phyloP scores from a whole-genome alignment of 1,140 invertebrate species.

The Sinella curviseta region DNA sequence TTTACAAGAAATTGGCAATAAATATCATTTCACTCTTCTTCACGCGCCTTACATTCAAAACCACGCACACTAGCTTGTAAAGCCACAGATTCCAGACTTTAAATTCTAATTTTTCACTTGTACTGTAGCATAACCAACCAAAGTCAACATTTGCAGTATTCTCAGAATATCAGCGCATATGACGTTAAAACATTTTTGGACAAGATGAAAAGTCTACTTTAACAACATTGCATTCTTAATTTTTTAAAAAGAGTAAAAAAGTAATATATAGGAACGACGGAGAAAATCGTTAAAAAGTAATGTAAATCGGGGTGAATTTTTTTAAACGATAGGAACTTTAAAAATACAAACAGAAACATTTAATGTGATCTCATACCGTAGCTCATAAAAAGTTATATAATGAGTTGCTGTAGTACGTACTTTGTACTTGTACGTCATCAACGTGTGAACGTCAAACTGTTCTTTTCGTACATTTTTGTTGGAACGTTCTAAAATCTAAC shows the following conservation, averaged over 20 bases:
- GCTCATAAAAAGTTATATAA: neutral
- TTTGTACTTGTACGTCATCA: neutral
- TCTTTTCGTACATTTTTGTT: too few species aligned
- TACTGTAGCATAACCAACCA: neutral
- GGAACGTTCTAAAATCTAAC: neutral
- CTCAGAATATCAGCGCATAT: neutral
- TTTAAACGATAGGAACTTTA: neutral
- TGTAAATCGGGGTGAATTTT: neutral
- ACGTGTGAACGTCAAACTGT: neutral
- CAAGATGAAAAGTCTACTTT: neutral
- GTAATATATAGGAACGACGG: neutral
- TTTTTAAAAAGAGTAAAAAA: neutral
- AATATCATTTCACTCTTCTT: neutral
- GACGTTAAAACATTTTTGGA: neutral
- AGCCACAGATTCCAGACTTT: neutral
- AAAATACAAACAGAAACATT: neutral
- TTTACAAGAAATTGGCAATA: constrained; percentile 20
- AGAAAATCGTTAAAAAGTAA: neutral
- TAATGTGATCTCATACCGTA: neutral
- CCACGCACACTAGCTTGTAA: neutral
- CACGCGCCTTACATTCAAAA: neutral
- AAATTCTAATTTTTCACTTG: constrained; percentile 15
- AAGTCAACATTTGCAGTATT: neutral
- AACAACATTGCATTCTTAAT: too few species aligned
- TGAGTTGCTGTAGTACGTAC: neutral